phyloP scores from a whole-genome alignment of 2,888 invertebrate genomes.

The Lasioglossum calceatum region DNA sequence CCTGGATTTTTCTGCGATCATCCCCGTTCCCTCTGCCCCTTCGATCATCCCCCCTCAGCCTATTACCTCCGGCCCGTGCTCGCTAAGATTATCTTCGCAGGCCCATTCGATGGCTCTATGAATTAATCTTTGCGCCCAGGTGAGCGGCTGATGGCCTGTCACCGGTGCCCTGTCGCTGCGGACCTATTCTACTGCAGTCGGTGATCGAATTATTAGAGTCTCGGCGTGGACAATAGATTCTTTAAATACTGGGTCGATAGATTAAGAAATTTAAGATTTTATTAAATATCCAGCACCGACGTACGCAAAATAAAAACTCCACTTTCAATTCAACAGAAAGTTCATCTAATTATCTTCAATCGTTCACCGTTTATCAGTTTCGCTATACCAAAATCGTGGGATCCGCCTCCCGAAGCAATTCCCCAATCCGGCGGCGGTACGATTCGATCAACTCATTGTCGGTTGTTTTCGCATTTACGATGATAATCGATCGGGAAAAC shows the following conservation, averaged over 20 bases:
- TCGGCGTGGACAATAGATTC: not conserved
- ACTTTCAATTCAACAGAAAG: not conserved
- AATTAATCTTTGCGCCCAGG: constrained; percentile 15
- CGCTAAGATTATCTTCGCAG: constrained; percentile 51
- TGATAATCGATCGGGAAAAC: not conserved
- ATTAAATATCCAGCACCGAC: not conserved
- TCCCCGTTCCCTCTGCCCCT: not conserved
- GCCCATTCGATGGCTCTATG: constrained; percentile 39
- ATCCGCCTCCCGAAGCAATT: not conserved
- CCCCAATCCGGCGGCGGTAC: not conserved
- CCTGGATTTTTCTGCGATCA: not conserved
- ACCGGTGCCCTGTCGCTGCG: not conserved
- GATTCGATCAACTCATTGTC: not conserved
- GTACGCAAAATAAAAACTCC: not conserved
- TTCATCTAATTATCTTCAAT: not conserved
- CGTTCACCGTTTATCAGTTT: not conserved
- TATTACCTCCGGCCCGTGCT: not conserved
- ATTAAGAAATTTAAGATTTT: too few species aligned
- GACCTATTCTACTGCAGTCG: not conserved
- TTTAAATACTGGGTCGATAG: too few species aligned
- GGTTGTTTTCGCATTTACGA: not conserved
- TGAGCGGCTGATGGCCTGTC: not conserved
- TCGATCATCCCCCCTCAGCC: not conserved
- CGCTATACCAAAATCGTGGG: not conserved
- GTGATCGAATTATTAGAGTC: not conserved